These are phyloP conservation scores for Corydoras sp. DNA, from an alignment of 2,113 vertebrate species.

Conservation along the genomic window DNA sequence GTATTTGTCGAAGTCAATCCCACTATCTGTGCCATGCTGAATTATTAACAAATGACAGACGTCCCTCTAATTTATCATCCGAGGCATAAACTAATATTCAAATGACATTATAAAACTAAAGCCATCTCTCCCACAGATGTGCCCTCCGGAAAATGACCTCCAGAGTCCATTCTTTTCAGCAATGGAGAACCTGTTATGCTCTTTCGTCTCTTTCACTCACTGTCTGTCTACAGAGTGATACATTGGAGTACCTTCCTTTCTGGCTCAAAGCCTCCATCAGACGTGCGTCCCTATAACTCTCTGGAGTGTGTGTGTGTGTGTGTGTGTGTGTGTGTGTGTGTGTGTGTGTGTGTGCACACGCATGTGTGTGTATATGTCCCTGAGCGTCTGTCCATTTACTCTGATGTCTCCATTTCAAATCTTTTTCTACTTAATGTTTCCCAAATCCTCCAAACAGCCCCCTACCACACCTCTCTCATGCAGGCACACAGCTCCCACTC, in stretches of 20 bases:
- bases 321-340: background rate
- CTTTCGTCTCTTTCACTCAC: slow-evolving; percentile 22
- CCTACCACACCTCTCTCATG: background rate
- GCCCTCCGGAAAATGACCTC: slow-evolving; percentile 47
- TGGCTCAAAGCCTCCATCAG: slow-evolving; percentile 38
- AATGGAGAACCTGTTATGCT: slow-evolving; percentile 24
- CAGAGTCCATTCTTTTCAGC: slow-evolving; percentile 23
- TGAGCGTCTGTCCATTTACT: slow-evolving; percentile 38
- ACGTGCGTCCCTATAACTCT: slow-evolving; percentile 30
- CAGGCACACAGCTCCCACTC: slow-evolving; percentile 1
- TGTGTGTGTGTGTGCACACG: background rate
- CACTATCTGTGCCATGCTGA: slow-evolving; percentile 35
- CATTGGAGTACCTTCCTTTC: slow-evolving; percentile 16
- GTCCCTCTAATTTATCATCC: slow-evolving; percentile 46
- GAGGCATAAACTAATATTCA: slow-evolving; percentile 44
- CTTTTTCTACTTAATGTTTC: slow-evolving; percentile 11
- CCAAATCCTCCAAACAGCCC: slow-evolving; percentile 17
- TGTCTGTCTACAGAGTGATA: slow-evolving; percentile 19
- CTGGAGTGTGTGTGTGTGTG: slow-evolving; percentile 8
- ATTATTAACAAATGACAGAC: slow-evolving; percentile 47
- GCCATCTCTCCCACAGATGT: slow-evolving; percentile 42
- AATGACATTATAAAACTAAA: slow-evolving; percentile 47
- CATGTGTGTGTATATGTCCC: slow-evolving; percentile 12
- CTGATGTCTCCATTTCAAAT: slow-evolving; percentile 43
- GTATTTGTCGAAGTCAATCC: slow-evolving; percentile 42